Base-by-base conservation (phyloP, 2,113 vertebrate genomes). In the Salvelinus alpinus region DNA sequence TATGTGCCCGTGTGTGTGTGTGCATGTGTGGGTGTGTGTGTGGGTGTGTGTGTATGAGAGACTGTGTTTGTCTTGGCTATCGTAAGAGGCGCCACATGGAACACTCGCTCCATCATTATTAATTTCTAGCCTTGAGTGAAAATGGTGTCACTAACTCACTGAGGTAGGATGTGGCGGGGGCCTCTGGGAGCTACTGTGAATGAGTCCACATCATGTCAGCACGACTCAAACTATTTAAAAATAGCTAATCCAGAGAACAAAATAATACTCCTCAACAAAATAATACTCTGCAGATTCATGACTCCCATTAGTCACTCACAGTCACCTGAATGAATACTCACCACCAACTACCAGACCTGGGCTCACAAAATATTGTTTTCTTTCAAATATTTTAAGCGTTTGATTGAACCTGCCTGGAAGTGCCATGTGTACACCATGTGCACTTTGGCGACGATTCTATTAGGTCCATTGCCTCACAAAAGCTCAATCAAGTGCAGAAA, bases 61-160 rank as follows among this genome's bases (percentile, higher is more conserved):
- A 76, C 13, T 82, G 85, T 14, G 60, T 48, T 54, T 79, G 85
- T 82, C 85, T 84, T 77, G 72, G 24, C 65, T 67, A 83, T 76
- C 79, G 51, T 34, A 48, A 3, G 34, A 66, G 71, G 78, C 71
- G 81, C 83, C 86, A 47, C 80, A 74, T 70, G 85, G 87, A 85
- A 73, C 70, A 68, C 66, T 80, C 34, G 79, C 80, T 86, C 78
- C 80, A 81, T 44, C 84, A 77, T 91, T 88, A 88, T 90, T 88
- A 86, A 85, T 89, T 85, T 82, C 80, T 85, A 85, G 79, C 75
- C 83, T 82, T 76, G 64, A 87, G 81, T 82, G 76, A 90, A 79
- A 92, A 90, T 72, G 82, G 86, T 91, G 92, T 91, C 91, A 91
- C 79, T 84, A 87, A 88, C 87, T 92, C 91, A 88, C 90, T 82